Evolutionary conservation across 2,888 invertebrate genomes (phyloP), one percentile per base, ranked within the genome.

Genomic region (Steinernema scapterisci): DNA sequence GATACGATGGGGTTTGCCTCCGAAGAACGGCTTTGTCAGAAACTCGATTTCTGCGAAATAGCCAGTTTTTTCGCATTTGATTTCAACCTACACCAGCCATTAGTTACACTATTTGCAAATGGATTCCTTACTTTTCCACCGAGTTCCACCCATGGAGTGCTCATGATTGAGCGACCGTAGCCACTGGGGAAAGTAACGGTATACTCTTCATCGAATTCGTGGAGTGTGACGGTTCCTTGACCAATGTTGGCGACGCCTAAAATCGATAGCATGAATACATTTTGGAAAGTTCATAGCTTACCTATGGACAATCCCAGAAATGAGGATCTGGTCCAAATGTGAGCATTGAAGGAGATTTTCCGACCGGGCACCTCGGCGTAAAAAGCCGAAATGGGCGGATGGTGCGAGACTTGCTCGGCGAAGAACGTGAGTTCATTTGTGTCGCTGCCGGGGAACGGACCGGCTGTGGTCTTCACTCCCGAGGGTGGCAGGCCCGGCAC

Each of bases 321-420:
- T 90, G 97, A 97, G 86, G 97, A 97, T 90, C 97, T 97, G 6
- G 99, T 99, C 94, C 97, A 99, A 72, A 99, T 94, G 89, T 95
- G 95, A 7, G 96, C 97, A 86, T 94, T 93, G 89, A 97, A 93
- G 79, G 92, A 92, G 75, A 99, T 94, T 84, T 93, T 91, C 88
- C 94, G 95, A 87, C 92, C 92, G 82, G 92, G 92, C 89, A 96
- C 95, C 89, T 99, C 99, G 23, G 96, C 97, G 90, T 99, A 99
- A 90, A 99, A 99, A 31, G 97, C 97, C 75, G 97, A 97, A 86
- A 99, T 94, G 80, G 97, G 97, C 56, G 97, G 99, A 90, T 99
- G 99, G 90, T 99, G 99, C 13, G 75, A 45, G 46, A 86, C 86
- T 90, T 99, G 99, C 88, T 99, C 99, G 2, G 99, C 95, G 71